Percentiles rank a stretch among this genome's conserved stretches.
Evolutionary conservation across 2,113 vertebrate species (phyloP).

Genomic region (Festucalex cinctus): DNA sequence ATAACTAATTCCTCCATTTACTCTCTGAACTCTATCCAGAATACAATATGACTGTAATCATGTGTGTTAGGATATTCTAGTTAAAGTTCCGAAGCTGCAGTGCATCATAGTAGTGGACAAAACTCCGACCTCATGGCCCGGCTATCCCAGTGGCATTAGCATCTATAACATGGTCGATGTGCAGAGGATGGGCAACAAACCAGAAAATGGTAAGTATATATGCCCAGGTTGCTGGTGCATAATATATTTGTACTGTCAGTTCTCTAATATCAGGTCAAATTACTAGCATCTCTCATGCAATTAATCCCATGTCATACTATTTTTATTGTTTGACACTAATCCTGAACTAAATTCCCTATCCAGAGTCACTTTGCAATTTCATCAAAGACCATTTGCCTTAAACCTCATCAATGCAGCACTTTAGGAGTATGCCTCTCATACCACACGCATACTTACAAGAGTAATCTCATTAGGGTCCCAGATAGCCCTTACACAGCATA

Average conservation of each 20-base stretch:
- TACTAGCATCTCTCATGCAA: neutral
- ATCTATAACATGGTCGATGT: constrained; percentile 88
- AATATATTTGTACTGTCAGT: neutral
- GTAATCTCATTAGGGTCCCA: neutral
- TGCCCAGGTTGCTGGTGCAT: neutral
- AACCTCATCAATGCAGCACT: neutral
- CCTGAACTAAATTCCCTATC: neutral
- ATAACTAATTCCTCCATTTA: neutral
- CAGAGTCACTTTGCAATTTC: neutral
- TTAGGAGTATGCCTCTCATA: neutral
- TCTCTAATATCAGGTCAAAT: neutral
- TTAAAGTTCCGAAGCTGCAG: constrained; percentile 79
- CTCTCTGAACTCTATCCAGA: too few species aligned
- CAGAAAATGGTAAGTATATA: constrained; percentile 66
- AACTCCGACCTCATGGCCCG: constrained; percentile 72
- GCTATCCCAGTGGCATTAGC: constrained; percentile 80
- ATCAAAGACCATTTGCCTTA: neutral
- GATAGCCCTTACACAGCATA: neutral
- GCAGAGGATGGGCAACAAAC: constrained; percentile 79
- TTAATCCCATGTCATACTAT: neutral
- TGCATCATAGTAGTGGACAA: constrained; percentile 87
- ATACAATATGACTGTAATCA: neutral
- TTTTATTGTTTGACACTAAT: neutral
- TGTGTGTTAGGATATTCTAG: constrained; percentile 78
- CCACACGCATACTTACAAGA: neutral